Evolutionary conservation across 2,113 vertebrate species (phyloP).

Genomic region (Barbus barbus): DNA sequence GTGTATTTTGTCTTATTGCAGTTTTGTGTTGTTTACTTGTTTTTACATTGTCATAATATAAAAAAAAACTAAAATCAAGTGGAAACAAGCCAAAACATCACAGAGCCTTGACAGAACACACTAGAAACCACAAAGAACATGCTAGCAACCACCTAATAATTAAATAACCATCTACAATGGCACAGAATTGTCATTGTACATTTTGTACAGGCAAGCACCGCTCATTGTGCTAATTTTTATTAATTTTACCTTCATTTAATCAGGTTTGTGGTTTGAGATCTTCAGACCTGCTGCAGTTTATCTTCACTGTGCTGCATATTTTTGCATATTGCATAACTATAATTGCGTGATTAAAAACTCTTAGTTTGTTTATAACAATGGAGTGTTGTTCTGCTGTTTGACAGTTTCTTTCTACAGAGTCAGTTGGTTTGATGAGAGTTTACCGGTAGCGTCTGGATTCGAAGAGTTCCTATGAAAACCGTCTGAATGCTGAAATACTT

Average conservation of each 20-base stretch:
- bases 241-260: background rate
- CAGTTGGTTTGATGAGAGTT: background rate
- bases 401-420: background rate
- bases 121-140: background rate
- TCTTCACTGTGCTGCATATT: background rate
- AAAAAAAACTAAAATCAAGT: too few relatives aligned
- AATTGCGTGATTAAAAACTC: background rate
- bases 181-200: background rate
- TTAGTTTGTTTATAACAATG: background rate
- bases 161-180: background rate
- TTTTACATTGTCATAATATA: too few relatives aligned
- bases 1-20: too few relatives aligned
- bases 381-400: constrained; percentile 10
- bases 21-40: too few relatives aligned
- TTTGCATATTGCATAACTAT: background rate
- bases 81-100: background rate
- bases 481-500: constrained; percentile 1
- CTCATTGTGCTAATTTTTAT: background rate
- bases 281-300: background rate
- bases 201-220: background rate
- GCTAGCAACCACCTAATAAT: background rate
- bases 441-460: constrained; percentile 6
- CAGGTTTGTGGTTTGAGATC: background rate
- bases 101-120: background rate
- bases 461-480: background rate